Conservation (phyloP, 1,140 invertebrate genomes). For the Solenopsis fugax region DNA sequence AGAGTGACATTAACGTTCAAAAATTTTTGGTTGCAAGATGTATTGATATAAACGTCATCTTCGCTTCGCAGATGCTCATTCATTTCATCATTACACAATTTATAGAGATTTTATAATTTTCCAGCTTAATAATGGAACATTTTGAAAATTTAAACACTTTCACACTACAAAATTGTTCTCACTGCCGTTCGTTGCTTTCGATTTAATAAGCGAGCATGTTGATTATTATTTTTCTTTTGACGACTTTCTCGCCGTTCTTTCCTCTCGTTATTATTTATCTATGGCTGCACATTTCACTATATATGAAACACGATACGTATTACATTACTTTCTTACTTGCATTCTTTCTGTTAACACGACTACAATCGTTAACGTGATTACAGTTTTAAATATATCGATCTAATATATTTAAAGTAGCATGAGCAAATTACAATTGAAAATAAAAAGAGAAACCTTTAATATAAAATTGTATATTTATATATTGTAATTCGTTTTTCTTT, state of each 20-base stretch:
- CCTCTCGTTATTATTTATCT: constrained; percentile 28
- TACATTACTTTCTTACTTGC: neutral
- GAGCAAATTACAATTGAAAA: neutral
- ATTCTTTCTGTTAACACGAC: neutral
- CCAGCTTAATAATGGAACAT: neutral
- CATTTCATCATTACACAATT: neutral
- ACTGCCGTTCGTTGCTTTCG: constrained; percentile 16
- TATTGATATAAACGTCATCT: neutral
- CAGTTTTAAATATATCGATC: neutral
- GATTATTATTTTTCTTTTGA: constrained; percentile 27
- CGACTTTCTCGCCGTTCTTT: constrained; percentile 39
- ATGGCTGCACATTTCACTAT: neutral
- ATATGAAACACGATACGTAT: neutral
- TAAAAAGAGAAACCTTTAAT: neutral
- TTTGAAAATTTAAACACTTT: constrained; percentile 22
- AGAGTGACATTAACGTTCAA: neutral
- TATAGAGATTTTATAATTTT: neutral
- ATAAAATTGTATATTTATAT: neutral
- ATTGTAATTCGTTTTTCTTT: neutral
- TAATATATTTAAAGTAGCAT: neutral
- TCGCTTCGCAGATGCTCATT: neutral
- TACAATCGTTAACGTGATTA: neutral
- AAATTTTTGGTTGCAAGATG: neutral
- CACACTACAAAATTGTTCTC: constrained; percentile 24
- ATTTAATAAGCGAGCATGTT: constrained; percentile 5